Conservation (phyloP, 2,888 invertebrate genomes). For the Tuberolachnus salignus region DNA sequence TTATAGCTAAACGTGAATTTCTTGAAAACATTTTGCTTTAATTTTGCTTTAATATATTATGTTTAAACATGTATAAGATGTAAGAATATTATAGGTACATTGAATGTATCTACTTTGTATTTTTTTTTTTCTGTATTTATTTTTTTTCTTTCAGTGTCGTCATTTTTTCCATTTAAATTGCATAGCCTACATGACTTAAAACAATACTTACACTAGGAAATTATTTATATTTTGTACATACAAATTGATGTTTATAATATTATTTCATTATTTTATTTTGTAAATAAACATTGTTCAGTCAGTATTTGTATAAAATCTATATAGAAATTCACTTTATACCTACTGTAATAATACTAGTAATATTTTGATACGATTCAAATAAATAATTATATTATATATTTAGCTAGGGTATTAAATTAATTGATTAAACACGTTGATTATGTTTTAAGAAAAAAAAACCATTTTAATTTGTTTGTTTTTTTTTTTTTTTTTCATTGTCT, state of each 20-base stretch:
- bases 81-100: neutral
- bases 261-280: constrained; percentile 52
- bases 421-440: constrained; percentile 51
- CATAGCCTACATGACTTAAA: constrained; percentile 56
- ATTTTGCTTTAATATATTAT: constrained; percentile 11
- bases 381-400: constrained; percentile 40
- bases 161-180: constrained; percentile 23
- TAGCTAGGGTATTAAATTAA: constrained; percentile 53
- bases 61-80: neutral
- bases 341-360: constrained; percentile 38
- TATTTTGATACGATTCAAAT: constrained; percentile 52
- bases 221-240: constrained; percentile 56
- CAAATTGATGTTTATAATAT: constrained; percentile 48
- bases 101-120: neutral
- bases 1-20: constrained; percentile 17
- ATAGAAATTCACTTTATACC: constrained; percentile 52
- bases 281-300: constrained; percentile 53
- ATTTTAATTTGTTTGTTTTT: constrained; percentile 49
- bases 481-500: constrained; percentile 45
- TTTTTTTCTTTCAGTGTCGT: constrained; percentile 24
- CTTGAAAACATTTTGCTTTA: constrained; percentile 34
- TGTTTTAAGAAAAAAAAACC: constrained; percentile 19
- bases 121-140: constrained; percentile 12
- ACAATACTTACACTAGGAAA: constrained; percentile 49
- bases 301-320: constrained; percentile 56